Base-by-base conservation (phyloP, 1,140 invertebrate species). In the Scaptomyza hsui region DNA sequence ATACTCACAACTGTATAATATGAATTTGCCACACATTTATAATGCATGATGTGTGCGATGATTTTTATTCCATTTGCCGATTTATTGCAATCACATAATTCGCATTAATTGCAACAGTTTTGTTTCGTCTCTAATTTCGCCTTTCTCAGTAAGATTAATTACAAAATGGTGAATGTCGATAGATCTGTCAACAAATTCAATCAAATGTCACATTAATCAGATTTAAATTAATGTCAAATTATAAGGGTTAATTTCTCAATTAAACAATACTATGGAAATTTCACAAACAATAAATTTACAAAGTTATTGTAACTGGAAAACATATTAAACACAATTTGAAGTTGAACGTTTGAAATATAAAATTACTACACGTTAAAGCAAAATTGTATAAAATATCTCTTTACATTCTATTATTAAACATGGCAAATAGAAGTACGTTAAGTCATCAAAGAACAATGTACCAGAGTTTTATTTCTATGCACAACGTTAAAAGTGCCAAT, bases 71-170 rank as follows among this genome's bases (percentile, higher is more conserved):
- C n/a, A 9, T 7, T 47, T 32, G 16, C 15, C 10, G 4, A 10
- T 35, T 42, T 48, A 59, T 67, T 59, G 55, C 53, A 65, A 41
- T n/a, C 44, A n/a, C 16, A 57, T 48, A 9, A 59, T 48, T 15
- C n/a, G 9, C 53, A 16, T 59, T 51, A 41, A 51, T 49, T 49
- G 19, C 24, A 15, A 10, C 10, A 41, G 3, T 0, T 13, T 13
- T 26, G 26, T 48, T n/a, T 26, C 12, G 12, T 45, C 2, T 19
- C 4, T 13, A 6, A 26, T 15, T 10, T 2, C 5, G 2, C 3
- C 6, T 6, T n/a, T 51, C 5, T 29, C 21, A 9, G 2, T n/a
- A 10, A 29, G 9, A 6, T 16, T 49, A 49, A 29, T 29, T 18
- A 16, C n/a, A 16, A 49, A 49, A 15, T 15, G 5, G 13, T 12